Evolutionary conservation across 1,140 invertebrate species (phyloP).

Genomic region (Phocides pigmalion): DNA sequence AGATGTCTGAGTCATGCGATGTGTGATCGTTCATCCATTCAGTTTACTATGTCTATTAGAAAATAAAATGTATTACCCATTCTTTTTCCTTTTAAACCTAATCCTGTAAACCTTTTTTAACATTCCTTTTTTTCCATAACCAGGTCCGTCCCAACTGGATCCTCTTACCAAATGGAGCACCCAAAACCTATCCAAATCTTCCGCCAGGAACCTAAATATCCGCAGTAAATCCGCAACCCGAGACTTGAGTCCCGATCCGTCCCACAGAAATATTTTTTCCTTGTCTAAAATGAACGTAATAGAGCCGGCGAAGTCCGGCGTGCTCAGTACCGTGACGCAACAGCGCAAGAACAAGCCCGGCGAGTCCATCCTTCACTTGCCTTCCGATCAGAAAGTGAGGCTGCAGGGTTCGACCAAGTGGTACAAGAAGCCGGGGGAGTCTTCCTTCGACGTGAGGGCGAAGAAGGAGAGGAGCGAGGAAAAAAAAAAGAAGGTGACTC

Average conservation of each 20-base stretch:
- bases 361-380: not conserved
- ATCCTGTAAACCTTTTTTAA: not conserved
- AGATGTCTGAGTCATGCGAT: too few species aligned
- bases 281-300: conserved; percentile 14
- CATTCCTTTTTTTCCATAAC: conserved; percentile 36
- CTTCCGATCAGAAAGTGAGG: not conserved
- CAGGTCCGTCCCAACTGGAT: conserved; percentile 46
- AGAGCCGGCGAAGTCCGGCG: not conserved
- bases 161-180: conserved; percentile 15
- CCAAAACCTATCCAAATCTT: conserved; percentile 25
- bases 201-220: conserved; percentile 31
- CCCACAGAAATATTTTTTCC: conserved; percentile 1
- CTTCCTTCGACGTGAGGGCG: conserved; percentile 1
- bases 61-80: not conserved
- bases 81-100: not conserved
- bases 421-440: conserved; percentile 1
- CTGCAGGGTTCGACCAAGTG: not conserved
- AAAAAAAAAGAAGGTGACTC: conserved; percentile 28
- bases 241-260: conserved; percentile 15
- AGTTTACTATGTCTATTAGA: too few species aligned
- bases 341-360: conserved; percentile 2
- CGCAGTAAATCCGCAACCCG: conserved; percentile 43
- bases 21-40: too few species aligned
- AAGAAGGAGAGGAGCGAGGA: conserved; percentile 30
- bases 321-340: not conserved